These are phyloP conservation scores for Diorhabda carinulata DNA, from an alignment of 1,140 invertebrate genomes.

Conservation along the genomic window DNA sequence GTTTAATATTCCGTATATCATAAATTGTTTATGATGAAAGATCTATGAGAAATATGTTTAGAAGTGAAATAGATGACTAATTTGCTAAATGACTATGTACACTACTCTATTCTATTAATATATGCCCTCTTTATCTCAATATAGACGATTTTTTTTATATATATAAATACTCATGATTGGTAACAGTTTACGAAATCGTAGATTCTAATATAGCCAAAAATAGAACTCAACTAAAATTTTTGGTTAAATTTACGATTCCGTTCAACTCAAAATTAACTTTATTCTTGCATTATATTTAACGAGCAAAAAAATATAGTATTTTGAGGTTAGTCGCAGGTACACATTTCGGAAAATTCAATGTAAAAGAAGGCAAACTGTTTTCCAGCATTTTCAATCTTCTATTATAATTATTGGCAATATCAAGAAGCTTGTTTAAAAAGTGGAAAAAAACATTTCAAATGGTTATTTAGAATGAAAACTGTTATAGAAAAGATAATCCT, in stretches of 20 bases:
- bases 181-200: conserved; percentile 17
- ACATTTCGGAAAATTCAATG: conserved; percentile 24
- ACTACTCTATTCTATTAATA: conserved; percentile 26
- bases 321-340: conserved; percentile 33
- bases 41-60: conserved; percentile 40
- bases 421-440: too few species aligned
- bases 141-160: conserved; percentile 12
- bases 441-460: too few species aligned
- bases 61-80: conserved; percentile 34
- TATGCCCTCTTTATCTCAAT: conserved; percentile 6
- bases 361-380: neutral
- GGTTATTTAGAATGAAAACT: too few species aligned
- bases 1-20: conserved; percentile 35
- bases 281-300: conserved; percentile 4
- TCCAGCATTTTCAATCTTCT: too few species aligned
- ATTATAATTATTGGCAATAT: too few species aligned
- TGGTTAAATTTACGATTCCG: neutral
- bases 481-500: too few species aligned
- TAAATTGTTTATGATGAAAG: conserved; percentile 24
- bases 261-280: neutral
- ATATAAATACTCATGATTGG: conserved; percentile 26
- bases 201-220: conserved; percentile 5
- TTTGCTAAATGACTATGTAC: conserved; percentile 35
- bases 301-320: conserved; percentile 25
- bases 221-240: neutral